Evolutionary conservation across 2,797 vertebrate genomes (phyloP), one percentile per base, ranked within the genome.

Genomic region (Poecilia wingei): DNA sequence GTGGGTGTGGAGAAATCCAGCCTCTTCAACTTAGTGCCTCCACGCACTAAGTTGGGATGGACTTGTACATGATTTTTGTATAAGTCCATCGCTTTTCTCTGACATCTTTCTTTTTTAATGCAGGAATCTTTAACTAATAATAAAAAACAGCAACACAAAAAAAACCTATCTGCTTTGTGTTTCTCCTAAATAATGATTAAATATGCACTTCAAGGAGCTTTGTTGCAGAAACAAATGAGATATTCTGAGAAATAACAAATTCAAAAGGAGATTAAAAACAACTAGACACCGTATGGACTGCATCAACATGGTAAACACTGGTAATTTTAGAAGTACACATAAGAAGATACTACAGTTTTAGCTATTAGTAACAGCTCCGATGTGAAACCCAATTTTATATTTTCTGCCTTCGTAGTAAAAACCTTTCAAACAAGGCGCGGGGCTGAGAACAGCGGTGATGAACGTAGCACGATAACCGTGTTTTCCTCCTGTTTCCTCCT

Each of bases 401-500:
- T 78, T 59, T 76, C 8, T 12, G 1, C 28, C 82, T 78, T 71
- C 13, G 22, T 41, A 33, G 18, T 75, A 28, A 73, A 79, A 84
- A 79, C 13, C 1, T 39, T 25, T 66, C 18, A 74, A 25, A 45
- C 45, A 39, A 61, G 1, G 9, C 14, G 22, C 3, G 25, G 64
- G 33, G 74, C 12, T 70, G 59, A 57, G 71, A 72, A 61, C 55
- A 46, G 31, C 6, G 25, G 61, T 20, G 61, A 72, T 79, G 59
- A 84, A 76, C 36, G 39, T 47, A 41, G 28, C 55, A 2, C 47
- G 41, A 61, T 46, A 64, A 33, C 22, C 13, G 45, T 36, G 74
- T 36, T 64, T 75, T 64, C 22, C 81, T 81, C 12, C 82, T 82
- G 68, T 46, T 78, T 36, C 16, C 82, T 82, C 14, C 84, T 84